Base-by-base conservation (phyloP, 2,797 vertebrate species). In the Sitta carolinensis region DNA sequence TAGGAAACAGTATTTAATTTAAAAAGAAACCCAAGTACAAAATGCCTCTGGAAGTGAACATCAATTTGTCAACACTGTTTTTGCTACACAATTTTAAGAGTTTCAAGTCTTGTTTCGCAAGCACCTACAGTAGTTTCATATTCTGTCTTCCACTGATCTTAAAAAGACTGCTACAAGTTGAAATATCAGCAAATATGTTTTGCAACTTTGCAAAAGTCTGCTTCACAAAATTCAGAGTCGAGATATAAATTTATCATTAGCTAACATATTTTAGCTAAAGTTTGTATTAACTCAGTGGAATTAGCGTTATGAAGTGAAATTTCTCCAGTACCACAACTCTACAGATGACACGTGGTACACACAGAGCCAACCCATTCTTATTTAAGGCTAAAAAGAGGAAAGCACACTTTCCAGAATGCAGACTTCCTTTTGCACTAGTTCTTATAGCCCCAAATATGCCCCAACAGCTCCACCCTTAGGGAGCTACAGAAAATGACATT, bases 1-100 rank as follows among this genome's bases (percentile, higher is more conserved):
- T 47, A 92, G 11, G 19, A 89, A 90, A 80, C n/a, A 67, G 13
- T 57, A 84, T 95, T 95, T 94, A 93, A 91, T 83, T n/a, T 20
- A 59, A 48, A 25, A 20, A 64, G 72, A 73, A 83, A 21, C 66
- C 42, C 42, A 48, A 40, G 2, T 1, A 36, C 7, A 11, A 82
- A 77, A 91, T 18, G n/a, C 29, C 23, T 91, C 75, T 51, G 43
- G 43, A 89, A 95, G 34, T n/a, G 23, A 80, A 43, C 26, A 75
- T 42, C 54, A 58, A 13, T 73, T 90, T 67, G 18, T 54, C 48
- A 82, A 70, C 18, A 36, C 5, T 43, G 18, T 29, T 94, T 89
- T 78, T 32, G 36, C 32, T 40, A 51, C 15, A 64, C 23, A 68
- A 36, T 62, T 76, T 36, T 17, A 55, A 78, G 34, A 54, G 54